A percentile compares a stretch with the other conserved stretches of the same genome.
phyloP scores from a whole-genome alignment of 2,797 vertebrate species.

The Sebastes alutus region DNA sequence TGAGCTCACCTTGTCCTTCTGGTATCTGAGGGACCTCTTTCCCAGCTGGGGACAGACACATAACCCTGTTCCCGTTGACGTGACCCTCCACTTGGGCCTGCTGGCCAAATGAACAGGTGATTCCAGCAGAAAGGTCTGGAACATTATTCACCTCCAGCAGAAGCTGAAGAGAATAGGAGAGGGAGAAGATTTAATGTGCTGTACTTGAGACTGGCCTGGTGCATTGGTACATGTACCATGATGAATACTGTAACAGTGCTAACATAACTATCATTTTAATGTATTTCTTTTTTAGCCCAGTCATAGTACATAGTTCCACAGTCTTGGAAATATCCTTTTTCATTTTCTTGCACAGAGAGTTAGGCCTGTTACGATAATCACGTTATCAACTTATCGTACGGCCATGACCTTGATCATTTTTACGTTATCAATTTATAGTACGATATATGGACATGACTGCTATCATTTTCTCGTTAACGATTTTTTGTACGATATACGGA shows the following conservation, averaged over 20 bases:
- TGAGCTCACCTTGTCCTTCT: slow-evolving; percentile 88
- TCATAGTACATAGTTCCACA: too few relatives aligned
- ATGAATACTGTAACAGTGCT: not conserved
- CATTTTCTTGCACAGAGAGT: too few relatives aligned
- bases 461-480: too few relatives aligned
- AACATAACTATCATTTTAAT: too few relatives aligned
- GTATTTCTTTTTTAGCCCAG: too few relatives aligned
- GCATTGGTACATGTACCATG: not conserved
- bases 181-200: not conserved
- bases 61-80: slow-evolving; percentile 89
- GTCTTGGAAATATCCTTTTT: too few relatives aligned
- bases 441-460: too few relatives aligned
- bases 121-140: slow-evolving; percentile 89
- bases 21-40: slow-evolving; percentile 91
- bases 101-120: slow-evolving; percentile 91
- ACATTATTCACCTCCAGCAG: slow-evolving; percentile 90
- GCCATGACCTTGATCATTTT: too few relatives aligned
- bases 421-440: too few relatives aligned
- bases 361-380: too few relatives aligned
- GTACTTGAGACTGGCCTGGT: not conserved
- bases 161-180: slow-evolving; percentile 79
- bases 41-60: slow-evolving; percentile 90
- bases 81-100: slow-evolving; percentile 90
- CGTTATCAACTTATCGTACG: too few relatives aligned
- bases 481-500: too few relatives aligned